These are phyloP conservation scores for Callaeas wilsoni DNA, from an alignment of 2,113 vertebrate species.

Conservation along the genomic window DNA sequence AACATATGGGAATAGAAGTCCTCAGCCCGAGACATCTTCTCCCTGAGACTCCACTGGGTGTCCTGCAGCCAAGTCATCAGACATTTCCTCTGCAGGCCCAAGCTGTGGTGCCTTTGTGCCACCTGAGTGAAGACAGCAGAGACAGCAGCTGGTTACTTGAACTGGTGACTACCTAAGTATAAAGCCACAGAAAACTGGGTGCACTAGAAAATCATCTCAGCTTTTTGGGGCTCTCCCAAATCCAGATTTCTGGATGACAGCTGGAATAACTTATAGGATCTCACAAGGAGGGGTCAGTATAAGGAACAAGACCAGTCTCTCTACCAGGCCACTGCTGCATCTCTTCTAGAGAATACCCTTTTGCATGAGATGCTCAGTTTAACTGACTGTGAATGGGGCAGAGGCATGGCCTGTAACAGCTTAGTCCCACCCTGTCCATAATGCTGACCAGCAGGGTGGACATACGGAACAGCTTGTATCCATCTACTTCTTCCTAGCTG, in stretches of 20 bases:
- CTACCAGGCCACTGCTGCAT: not conserved
- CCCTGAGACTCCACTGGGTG: slow-evolving; percentile 47
- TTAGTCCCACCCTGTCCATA: not conserved
- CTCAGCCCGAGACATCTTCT: slow-evolving; percentile 75
- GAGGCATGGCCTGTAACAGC: not conserved
- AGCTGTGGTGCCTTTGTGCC: slow-evolving; percentile 75
- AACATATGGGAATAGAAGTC: slow-evolving; percentile 67
- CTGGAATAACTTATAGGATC: not conserved
- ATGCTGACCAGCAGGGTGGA: not conserved
- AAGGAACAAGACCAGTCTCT: not conserved
- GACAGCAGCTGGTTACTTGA: not conserved
- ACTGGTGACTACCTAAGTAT: not conserved
- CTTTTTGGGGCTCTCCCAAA: not conserved
- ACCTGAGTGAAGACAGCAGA: slow-evolving; percentile 71
- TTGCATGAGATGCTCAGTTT: not conserved
- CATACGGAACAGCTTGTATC: not conserved
- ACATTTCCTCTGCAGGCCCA: slow-evolving; percentile 71
- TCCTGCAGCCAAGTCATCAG: slow-evolving; percentile 76
- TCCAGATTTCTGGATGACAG: not conserved
- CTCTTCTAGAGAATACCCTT: not conserved
- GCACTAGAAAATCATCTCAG: not conserved
- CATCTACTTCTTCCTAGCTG: not conserved
- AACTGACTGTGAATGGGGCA: not conserved
- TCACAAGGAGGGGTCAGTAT: not conserved
- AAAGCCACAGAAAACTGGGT: not conserved